Conservation (phyloP, 2,797 vertebrate species). For the Aselliscus stoliczkanus region DNA sequence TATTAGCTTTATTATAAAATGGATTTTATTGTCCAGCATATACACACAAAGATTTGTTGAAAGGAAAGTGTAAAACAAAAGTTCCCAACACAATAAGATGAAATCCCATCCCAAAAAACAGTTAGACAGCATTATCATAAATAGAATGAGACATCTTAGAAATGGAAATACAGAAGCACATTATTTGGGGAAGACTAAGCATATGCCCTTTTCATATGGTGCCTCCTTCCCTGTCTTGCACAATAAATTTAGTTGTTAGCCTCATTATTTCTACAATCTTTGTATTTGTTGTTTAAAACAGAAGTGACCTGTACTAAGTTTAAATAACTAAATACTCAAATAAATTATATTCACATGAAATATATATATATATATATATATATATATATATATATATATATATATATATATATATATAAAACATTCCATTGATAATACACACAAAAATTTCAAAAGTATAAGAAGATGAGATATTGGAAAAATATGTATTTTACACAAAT, state of each 20-base stretch:
- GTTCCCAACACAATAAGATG: background rate
- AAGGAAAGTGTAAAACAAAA: background rate
- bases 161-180: background rate
- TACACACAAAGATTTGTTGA: background rate
- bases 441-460: background rate
- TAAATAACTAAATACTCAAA: background rate
- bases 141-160: background rate
- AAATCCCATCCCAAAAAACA: background rate
- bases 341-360: background rate
- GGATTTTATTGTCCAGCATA: conserved; percentile 33
- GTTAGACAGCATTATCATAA: conserved; percentile 10
- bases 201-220: background rate
- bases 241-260: background rate
- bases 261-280: background rate
- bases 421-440: background rate
- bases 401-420: too few relatives aligned
- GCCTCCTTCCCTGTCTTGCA: background rate
- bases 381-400: too few relatives aligned
- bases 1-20: conserved; percentile 59
- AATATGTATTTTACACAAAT: background rate
- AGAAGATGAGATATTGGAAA: background rate
- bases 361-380: too few relatives aligned
- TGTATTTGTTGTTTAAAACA: background rate
- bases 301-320: background rate
- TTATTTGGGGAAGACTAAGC: background rate